Conservation (phyloP, 2,113 vertebrate genomes). For the Uria aalge region DNA sequence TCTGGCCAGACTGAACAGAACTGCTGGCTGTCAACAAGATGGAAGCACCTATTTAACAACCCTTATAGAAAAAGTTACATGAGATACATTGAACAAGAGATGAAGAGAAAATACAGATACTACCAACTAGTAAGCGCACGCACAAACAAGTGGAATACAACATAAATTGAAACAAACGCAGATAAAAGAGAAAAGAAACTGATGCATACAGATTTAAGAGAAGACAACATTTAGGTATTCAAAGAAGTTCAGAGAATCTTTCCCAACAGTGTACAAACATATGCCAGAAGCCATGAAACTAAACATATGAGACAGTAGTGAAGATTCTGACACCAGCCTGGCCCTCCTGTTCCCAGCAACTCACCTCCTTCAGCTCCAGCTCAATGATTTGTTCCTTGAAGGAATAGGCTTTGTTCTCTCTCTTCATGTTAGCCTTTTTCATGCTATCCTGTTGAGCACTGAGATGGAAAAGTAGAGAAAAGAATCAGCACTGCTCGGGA, state of each 20-base stretch:
- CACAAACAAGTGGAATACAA: not conserved
- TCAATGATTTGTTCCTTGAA: slow-evolving; percentile 99
- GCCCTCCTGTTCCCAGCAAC: not conserved
- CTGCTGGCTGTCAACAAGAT: not conserved
- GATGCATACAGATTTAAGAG: not conserved
- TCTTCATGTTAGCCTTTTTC: slow-evolving; percentile 95
- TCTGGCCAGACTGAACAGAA: not conserved
- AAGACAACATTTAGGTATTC: not conserved
- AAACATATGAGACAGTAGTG: not conserved
- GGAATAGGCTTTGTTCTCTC: slow-evolving; percentile 97
- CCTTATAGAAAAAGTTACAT: not conserved
- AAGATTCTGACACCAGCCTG: not conserved
- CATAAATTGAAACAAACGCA: not conserved
- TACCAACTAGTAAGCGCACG: not conserved
- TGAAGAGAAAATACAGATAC: not conserved
- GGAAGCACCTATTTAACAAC: not conserved
- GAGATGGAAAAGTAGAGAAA: not conserved
- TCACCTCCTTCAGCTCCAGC: slow-evolving; percentile 94
- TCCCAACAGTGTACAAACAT: not conserved
- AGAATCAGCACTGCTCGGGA: not conserved
- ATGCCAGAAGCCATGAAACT: not conserved
- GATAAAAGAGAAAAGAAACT: not conserved
- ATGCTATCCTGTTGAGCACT: slow-evolving; percentile 92
- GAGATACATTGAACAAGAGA: not conserved
- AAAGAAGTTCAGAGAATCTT: not conserved